Evolutionary conservation across 2,888 invertebrate species (phyloP).

Genomic region (Philereme transversata): DNA sequence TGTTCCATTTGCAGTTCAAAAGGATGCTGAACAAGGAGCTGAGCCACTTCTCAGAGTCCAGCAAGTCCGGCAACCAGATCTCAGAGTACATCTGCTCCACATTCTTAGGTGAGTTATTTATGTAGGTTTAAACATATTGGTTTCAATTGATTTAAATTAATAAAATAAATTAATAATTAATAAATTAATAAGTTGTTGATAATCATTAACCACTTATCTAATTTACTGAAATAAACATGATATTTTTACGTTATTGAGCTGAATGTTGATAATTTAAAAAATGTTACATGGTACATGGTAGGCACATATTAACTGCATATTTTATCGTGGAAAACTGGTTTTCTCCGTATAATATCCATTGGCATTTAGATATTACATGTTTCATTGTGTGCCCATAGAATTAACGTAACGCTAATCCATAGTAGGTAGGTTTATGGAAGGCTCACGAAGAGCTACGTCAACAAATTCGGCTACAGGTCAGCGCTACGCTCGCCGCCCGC

Average conservation of each 20-base stretch:
- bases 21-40: conserved; percentile 99
- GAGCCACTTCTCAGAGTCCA: conserved; percentile 99
- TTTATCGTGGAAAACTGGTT: background rate
- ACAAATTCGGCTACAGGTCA: conserved; percentile 14
- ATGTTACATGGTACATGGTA: too few relatives aligned
- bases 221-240: too few relatives aligned
- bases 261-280: too few relatives aligned
- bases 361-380: background rate
- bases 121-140: background rate
- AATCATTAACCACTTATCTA: too few relatives aligned
- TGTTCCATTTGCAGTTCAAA: conserved; percentile 93
- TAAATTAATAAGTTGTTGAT: too few relatives aligned
- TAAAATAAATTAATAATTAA: too few relatives aligned
- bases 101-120: conserved; percentile 94
- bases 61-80: conserved; percentile 99
- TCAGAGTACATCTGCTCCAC: conserved; percentile 99
- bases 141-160: too few relatives aligned
- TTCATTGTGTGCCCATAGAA: background rate
- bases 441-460: conserved; percentile 13
- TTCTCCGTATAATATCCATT: background rate
- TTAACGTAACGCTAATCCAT: conserved; percentile 10
- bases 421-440: conserved; percentile 1
- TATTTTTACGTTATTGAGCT: too few relatives aligned
- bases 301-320: too few relatives aligned
- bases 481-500: conserved; percentile 22